Conservation (phyloP, 2,113 vertebrate genomes). For the Sisor rabdophorus region DNA sequence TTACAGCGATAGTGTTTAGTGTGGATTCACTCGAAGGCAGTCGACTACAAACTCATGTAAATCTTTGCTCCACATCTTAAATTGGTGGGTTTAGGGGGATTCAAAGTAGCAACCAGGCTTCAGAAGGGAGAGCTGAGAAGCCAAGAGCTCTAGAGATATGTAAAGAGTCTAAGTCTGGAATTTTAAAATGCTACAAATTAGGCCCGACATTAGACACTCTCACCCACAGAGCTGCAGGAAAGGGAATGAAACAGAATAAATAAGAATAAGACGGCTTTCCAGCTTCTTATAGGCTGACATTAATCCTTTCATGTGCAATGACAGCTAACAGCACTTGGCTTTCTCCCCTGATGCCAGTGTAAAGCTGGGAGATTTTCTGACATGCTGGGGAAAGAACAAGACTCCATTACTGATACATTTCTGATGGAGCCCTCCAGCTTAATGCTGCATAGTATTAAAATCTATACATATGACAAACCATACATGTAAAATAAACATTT, state of each 20-base stretch:
- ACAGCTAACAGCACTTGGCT: slow-evolving; percentile 92
- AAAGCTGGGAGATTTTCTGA: slow-evolving; percentile 92
- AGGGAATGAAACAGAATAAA: slow-evolving; percentile 98
- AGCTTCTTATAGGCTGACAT: slow-evolving; percentile 96
- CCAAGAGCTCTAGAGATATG: slow-evolving; percentile 98
- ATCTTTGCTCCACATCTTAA: slow-evolving; percentile 93
- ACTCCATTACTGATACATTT: slow-evolving; percentile 68
- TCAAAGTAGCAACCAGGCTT: slow-evolving; percentile 85
- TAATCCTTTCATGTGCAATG: slow-evolving; percentile 99
- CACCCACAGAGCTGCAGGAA: slow-evolving; percentile 78
- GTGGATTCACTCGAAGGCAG: slow-evolving; percentile 90
- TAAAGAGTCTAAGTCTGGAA: slow-evolving; percentile 98
- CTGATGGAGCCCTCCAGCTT: slow-evolving; percentile 64
- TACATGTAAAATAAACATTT: background rate
- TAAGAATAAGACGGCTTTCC: slow-evolving; percentile 95
- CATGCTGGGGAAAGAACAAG: slow-evolving; percentile 76
- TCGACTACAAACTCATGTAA: slow-evolving; percentile 93
- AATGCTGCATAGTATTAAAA: background rate
- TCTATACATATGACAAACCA: background rate
- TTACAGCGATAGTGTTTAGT: slow-evolving; percentile 96
- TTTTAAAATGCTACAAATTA: slow-evolving; percentile 99
- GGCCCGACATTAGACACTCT: slow-evolving; percentile 89
- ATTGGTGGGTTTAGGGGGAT: slow-evolving; percentile 97
- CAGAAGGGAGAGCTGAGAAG: slow-evolving; percentile 76
- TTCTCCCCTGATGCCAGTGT: slow-evolving; percentile 89